These are phyloP conservation scores for Eulemur mongoz DNA, from an alignment of 2,797 vertebrate species.

Conservation along the genomic window DNA sequence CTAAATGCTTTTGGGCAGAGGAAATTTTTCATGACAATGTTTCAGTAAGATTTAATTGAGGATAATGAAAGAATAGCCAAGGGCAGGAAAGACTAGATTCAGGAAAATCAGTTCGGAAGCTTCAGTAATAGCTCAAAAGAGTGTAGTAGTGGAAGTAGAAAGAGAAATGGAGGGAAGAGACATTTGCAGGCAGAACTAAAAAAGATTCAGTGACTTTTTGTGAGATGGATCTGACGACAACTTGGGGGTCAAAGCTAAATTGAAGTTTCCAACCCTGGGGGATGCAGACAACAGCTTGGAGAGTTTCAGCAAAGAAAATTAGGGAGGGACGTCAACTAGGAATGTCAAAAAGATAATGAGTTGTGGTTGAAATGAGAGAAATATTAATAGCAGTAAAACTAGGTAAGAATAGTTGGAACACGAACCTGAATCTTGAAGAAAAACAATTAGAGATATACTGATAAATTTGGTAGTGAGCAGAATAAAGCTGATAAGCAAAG, in stretches of 20 bases:
- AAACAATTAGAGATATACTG: neutral
- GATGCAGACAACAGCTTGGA: neutral
- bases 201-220: neutral
- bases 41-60: constrained; percentile 11
- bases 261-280: neutral
- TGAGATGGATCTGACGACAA: neutral
- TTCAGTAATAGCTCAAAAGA: neutral
- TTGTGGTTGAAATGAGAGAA: neutral
- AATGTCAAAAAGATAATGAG: neutral
- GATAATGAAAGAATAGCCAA: neutral
- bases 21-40: neutral
- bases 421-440: neutral
- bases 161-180: neutral
- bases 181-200: neutral
- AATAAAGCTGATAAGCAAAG: neutral
- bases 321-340: neutral
- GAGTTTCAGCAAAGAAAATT: constrained; percentile 24
- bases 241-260: neutral
- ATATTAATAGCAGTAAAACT: neutral
- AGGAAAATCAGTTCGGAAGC: neutral
- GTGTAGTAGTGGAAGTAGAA: neutral
- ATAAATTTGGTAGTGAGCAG: neutral
- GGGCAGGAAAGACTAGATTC: neutral
- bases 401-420: neutral
- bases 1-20: neutral